A percentile compares a stretch with the other conserved stretches of the same genome.
These are phyloP conservation scores for Guaruba guarouba DNA, from an alignment of 2,113 vertebrate species.

Conservation along the genomic window DNA sequence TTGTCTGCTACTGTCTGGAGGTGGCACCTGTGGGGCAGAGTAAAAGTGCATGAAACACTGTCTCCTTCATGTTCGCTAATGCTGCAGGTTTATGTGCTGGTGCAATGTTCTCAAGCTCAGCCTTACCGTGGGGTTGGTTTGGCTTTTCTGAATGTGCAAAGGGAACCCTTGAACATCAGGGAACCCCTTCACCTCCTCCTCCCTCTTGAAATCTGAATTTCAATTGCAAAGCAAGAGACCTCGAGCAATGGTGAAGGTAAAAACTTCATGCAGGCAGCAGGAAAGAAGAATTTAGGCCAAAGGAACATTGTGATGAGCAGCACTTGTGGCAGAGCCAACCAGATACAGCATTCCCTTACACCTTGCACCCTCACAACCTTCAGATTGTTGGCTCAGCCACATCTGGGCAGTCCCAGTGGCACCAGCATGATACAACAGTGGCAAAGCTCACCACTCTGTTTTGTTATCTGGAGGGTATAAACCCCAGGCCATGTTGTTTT, in stretches of 20 bases:
- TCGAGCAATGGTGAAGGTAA: not conserved
- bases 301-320: not conserved
- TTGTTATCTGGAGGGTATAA: not conserved
- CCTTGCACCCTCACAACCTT: not conserved
- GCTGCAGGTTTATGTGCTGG: not conserved
- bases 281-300: not conserved
- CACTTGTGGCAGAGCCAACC: not conserved
- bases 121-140: accelerated
- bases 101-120: not conserved
- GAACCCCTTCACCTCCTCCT: not conserved
- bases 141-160: not conserved
- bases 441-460: not conserved
- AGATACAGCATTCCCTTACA: not conserved
- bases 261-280: not conserved
- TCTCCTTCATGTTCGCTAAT: not conserved
- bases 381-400: not conserved
- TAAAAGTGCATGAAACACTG: not conserved
- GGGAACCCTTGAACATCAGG: not conserved
- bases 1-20: constrained; percentile 70
- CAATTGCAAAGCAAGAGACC: not conserved
- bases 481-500: not conserved
- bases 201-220: not conserved
- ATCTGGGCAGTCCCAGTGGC: not conserved
- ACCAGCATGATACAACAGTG: not conserved
- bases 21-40: constrained; percentile 65